Percentiles rank a stretch among this genome's conserved stretches.
Evolutionary conservation across 2,113 vertebrate species (phyloP).

Genomic region (Campylomormyrus tamandua): DNA sequence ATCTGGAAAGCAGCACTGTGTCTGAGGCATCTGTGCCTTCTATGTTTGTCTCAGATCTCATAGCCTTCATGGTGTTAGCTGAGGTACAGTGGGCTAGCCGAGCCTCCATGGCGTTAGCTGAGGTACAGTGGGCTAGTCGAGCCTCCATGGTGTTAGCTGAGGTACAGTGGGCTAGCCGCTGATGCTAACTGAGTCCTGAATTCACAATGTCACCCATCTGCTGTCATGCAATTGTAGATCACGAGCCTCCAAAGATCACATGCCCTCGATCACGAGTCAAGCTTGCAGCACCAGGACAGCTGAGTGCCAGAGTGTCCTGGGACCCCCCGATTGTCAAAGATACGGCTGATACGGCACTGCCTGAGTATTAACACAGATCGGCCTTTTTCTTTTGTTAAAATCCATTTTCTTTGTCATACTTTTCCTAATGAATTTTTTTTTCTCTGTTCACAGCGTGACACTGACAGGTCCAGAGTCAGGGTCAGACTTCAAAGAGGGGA

Average conservation of each 20-base stretch:
- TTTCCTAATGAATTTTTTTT: background rate
- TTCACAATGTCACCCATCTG: background rate
- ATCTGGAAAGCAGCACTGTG: background rate
- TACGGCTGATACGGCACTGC: constrained; percentile 72
- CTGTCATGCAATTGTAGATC: constrained; percentile 59
- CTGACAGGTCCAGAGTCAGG: constrained; percentile 73
- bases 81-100: too few relatives aligned
- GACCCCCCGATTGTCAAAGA: constrained; percentile 76
- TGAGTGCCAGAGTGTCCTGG: constrained; percentile 78
- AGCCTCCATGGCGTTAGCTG: background rate
- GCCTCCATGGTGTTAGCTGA: background rate
- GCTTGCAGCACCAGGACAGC: constrained; percentile 80
- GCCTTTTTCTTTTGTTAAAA: background rate
- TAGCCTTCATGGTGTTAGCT: background rate
- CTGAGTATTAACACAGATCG: constrained; percentile 55
- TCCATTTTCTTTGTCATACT: constrained; percentile 4
- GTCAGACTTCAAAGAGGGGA: constrained; percentile 76
- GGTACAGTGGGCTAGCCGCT: background rate
- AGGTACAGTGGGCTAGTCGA: background rate
- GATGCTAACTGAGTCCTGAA: background rate
- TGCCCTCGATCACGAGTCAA: constrained; percentile 82
- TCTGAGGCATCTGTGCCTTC: background rate
- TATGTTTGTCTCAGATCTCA: background rate
- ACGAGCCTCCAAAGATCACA: constrained; percentile 86
- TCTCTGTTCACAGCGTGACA: constrained; percentile 60